Percentiles rank a stretch among this genome's conserved stretches.
These are phyloP conservation scores for Metacarcinus magister DNA, from an alignment of 2,888 invertebrate species.

Conservation along the genomic window DNA sequence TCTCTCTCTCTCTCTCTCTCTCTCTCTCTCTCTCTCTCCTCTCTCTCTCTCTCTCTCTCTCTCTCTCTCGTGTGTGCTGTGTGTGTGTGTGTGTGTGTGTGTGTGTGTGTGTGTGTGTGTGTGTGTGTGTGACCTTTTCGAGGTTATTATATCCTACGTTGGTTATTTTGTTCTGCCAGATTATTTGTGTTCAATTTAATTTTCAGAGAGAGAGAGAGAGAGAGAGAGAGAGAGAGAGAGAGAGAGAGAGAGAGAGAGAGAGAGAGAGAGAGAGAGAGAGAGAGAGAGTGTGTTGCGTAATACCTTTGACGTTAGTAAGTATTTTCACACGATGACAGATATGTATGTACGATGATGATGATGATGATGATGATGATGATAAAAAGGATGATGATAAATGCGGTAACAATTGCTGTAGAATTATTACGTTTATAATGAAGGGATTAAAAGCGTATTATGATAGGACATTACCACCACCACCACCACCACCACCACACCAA, in stretches of 20 bases:
- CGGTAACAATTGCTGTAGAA: not conserved
- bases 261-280: not conserved
- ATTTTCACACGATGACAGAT: not conserved
- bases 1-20: not conserved
- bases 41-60: slow-evolving; percentile 28
- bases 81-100: slow-evolving; percentile 60
- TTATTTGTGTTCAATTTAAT: not conserved
- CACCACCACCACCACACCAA: not conserved
- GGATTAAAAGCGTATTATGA: not conserved
- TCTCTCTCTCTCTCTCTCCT: not conserved
- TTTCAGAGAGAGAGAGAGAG: not conserved
- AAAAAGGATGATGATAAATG: not conserved
- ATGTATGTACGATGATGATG: not conserved
- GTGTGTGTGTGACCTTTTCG: slow-evolving; percentile 26
- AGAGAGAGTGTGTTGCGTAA: not conserved
- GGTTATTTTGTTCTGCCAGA: too few relatives aligned
- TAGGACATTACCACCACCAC: not conserved
- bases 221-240: too few relatives aligned
- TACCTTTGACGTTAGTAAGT: not conserved
- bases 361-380: not conserved
- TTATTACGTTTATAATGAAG: not conserved
- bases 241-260: too few relatives aligned
- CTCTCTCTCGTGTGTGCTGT: not conserved
- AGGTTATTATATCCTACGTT: not conserved
- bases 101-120: slow-evolving; percentile 58